These are phyloP conservation scores for Penaeus indicus DNA, from an alignment of 1,140 invertebrate genomes.

Conservation along the genomic window DNA sequence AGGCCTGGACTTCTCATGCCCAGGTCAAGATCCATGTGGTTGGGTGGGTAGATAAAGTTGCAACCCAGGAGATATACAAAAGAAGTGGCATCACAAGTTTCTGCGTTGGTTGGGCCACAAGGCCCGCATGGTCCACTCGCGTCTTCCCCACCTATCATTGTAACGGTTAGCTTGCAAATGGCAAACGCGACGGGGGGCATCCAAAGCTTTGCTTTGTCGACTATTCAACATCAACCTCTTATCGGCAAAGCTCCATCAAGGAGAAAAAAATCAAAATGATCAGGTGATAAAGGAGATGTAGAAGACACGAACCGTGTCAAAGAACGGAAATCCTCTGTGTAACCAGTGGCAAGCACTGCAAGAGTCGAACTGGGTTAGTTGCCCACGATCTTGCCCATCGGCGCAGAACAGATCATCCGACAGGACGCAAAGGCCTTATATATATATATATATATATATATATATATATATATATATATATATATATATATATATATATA, in stretches of 20 bases:
- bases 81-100: not conserved
- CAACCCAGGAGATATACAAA: not conserved
- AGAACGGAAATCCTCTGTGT: too few species aligned
- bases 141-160: too few species aligned
- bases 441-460: too few species aligned
- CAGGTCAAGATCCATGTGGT: not conserved
- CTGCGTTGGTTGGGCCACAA: not conserved
- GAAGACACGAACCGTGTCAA: too few species aligned
- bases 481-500: not conserved
- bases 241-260: too few species aligned
- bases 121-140: not conserved
- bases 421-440: not conserved
- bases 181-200: too few species aligned
- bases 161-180: too few species aligned
- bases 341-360: not conserved
- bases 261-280: too few species aligned
- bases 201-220: too few species aligned
- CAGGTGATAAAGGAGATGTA: too few species aligned
- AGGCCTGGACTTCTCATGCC: not conserved
- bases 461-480: too few species aligned
- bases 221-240: too few species aligned
- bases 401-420: not conserved
- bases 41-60: not conserved
- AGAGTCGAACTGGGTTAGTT: not conserved
- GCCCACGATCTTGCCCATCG: not conserved